These are phyloP conservation scores for Apamea epomidion DNA, from an alignment of 2,888 invertebrate species.

Conservation along the genomic window DNA sequence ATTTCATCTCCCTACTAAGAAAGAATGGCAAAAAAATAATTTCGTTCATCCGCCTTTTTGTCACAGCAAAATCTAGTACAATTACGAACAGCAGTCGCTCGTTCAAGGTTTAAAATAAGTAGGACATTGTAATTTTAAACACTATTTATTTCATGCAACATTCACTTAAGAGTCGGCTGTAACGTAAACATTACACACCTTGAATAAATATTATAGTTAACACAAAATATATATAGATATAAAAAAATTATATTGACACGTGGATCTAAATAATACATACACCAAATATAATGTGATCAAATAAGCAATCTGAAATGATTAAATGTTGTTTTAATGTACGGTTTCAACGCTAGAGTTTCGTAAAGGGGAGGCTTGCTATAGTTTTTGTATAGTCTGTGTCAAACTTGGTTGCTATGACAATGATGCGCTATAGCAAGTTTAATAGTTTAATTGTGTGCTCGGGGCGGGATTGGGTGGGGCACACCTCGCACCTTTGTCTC, in stretches of 20 bases:
- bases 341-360: constrained; percentile 66
- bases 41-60: constrained; percentile 39
- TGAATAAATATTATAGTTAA: constrained; percentile 40
- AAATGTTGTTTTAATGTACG: constrained; percentile 62
- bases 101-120: constrained; percentile 55
- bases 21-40: constrained; percentile 48
- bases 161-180: constrained; percentile 43
- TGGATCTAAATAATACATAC: constrained; percentile 68
- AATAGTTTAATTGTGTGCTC: neutral
- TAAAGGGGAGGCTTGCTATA: constrained; percentile 8
- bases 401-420: neutral
- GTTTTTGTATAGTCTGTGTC: constrained; percentile 12
- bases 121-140: constrained; percentile 61
- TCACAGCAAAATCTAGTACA: constrained; percentile 67
- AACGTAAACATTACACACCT: constrained; percentile 37
- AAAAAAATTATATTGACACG: constrained; percentile 53
- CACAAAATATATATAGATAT: constrained; percentile 26
- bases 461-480: neutral
- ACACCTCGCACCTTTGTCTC: neutral
- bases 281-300: constrained; percentile 78
- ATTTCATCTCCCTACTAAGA: constrained; percentile 51
- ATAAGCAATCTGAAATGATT: constrained; percentile 68
- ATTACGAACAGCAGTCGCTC: constrained; percentile 59
- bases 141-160: constrained; percentile 58
- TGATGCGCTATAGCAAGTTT: neutral